Conservation (phyloP, 2,113 vertebrate species). For the Ondatra zibethicus region DNA sequence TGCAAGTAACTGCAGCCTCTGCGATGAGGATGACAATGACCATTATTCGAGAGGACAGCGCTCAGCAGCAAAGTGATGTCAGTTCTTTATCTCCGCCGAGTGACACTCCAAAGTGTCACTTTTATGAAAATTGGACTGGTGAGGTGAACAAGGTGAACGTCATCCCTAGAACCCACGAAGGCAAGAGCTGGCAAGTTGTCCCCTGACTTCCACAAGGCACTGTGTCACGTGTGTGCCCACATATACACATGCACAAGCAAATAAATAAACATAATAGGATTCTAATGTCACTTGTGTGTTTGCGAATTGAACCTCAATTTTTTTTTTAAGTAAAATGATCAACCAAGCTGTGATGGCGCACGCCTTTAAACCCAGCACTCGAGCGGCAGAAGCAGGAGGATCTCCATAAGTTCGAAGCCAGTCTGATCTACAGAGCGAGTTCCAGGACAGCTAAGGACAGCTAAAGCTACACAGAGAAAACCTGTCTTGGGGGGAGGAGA, state of each 20-base stretch:
- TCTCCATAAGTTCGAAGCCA: too few species aligned
- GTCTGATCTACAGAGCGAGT: too few species aligned
- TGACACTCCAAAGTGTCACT: background rate
- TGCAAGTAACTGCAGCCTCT: too few species aligned
- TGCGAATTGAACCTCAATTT: background rate
- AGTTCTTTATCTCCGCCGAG: background rate
- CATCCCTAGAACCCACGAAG: background rate
- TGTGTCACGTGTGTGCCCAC: rapidly evolving
- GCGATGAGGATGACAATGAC: too few species aligned
- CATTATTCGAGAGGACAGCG: background rate
- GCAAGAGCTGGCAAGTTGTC: background rate
- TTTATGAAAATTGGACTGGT: background rate
- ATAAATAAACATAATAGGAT: background rate
- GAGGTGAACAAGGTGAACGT: background rate
- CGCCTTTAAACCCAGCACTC: background rate
- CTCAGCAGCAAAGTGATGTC: background rate
- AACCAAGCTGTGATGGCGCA: background rate
- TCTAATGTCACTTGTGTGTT: background rate
- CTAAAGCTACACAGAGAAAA: too few species aligned
- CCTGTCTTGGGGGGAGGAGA: too few species aligned
- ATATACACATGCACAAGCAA: background rate
- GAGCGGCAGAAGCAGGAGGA: too few species aligned
- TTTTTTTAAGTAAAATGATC: background rate
- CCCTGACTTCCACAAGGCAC: background rate
- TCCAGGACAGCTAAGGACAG: too few species aligned